Evolutionary conservation across 2,888 invertebrate species (phyloP).

Genomic region (Himalopsyche tibetana): DNA sequence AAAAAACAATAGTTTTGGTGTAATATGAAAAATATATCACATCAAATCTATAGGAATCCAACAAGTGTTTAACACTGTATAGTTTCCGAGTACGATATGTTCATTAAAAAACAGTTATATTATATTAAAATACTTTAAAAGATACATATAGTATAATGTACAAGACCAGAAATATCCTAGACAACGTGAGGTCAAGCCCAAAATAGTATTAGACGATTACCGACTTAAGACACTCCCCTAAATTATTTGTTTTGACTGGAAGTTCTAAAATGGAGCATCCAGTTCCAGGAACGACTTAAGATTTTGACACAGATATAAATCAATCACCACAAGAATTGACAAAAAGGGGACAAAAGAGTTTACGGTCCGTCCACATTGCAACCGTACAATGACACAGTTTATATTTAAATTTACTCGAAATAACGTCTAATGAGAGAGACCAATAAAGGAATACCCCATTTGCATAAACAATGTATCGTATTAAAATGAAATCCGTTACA

Average conservation of each 20-base stretch:
- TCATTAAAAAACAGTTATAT: too few species aligned
- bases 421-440: slow-evolving; percentile 14
- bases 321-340: slow-evolving; percentile 48
- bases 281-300: slow-evolving; percentile 47
- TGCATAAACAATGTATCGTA: background rate
- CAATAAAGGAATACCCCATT: background rate
- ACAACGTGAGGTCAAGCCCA: slow-evolving; percentile 3
- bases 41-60: too few species aligned
- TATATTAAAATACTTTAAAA: too few species aligned
- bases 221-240: background rate
- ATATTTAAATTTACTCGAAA: slow-evolving; percentile 17
- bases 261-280: slow-evolving; percentile 17
- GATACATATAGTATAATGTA: too few species aligned
- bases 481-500: too few species aligned
- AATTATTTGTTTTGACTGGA: slow-evolving; percentile 19
- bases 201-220: background rate
- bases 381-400: slow-evolving; percentile 19
- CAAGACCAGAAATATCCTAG: too few species aligned
- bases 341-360: background rate
- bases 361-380: slow-evolving; percentile 5
- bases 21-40: too few species aligned
- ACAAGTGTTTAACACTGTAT: too few species aligned
- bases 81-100: too few species aligned
- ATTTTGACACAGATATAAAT: slow-evolving; percentile 50
- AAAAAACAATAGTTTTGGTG: too few species aligned